Conservation (phyloP, 2,797 vertebrate genomes). For the Choloepus didactylus region DNA sequence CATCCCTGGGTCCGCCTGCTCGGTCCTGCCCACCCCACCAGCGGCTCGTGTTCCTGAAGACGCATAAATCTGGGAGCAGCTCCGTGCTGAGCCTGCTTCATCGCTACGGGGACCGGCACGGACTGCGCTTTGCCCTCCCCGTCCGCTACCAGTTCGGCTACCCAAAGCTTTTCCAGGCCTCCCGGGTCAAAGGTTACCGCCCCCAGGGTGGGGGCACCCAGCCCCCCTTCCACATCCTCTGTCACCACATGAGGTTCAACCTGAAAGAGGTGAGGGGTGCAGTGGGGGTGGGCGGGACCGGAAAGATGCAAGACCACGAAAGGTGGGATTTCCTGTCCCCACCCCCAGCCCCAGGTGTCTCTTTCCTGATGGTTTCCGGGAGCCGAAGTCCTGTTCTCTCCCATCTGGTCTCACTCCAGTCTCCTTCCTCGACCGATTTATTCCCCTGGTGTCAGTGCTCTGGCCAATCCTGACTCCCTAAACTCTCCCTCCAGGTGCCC, state of each 20-base stretch:
- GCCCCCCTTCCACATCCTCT: slow-evolving; percentile 93
- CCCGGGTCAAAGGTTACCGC: slow-evolving; percentile 92
- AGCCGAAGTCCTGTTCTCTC: not conserved
- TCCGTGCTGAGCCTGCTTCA: slow-evolving; percentile 95
- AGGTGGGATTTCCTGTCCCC: not conserved
- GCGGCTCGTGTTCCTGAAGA: slow-evolving; percentile 96
- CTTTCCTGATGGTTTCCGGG: not conserved
- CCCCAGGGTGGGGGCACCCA: slow-evolving; percentile 82
- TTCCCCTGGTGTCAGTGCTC: not conserved
- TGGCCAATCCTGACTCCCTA: not conserved
- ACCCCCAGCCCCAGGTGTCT: not conserved
- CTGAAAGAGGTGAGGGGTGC: slow-evolving; percentile 90
- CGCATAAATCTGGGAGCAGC: slow-evolving; percentile 97
- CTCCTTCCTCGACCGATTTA: slow-evolving; percentile 5
- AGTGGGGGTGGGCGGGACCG: not conserved
- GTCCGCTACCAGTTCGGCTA: slow-evolving; percentile 95
- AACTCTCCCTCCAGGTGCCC: not conserved
- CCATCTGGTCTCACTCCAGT: not conserved
- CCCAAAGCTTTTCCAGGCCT: slow-evolving; percentile 92
- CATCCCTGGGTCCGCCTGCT: not conserved
- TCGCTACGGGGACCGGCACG: slow-evolving; percentile 92
- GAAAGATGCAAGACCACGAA: slow-evolving; percentile 6
- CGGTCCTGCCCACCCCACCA: slow-evolving; percentile 89
- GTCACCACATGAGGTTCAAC: slow-evolving; percentile 96
- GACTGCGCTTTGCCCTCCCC: slow-evolving; percentile 93